Evolutionary conservation across 2,113 vertebrate species (phyloP).

Genomic region (Cardinalis cardinalis): DNA sequence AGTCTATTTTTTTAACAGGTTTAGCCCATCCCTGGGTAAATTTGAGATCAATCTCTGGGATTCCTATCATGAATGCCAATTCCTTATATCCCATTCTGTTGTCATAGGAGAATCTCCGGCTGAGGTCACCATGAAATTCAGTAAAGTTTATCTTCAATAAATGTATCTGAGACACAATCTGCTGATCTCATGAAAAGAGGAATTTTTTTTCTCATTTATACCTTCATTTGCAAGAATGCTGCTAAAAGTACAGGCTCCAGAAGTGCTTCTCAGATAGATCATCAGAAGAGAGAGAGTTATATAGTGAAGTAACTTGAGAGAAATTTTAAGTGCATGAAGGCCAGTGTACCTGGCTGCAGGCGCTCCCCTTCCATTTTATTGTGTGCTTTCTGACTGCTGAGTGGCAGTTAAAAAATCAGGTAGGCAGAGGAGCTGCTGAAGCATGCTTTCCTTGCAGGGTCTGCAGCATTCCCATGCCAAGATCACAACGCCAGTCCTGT

Average conservation of each 20-base stretch:
- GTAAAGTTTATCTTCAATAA: background rate
- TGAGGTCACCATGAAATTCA: background rate
- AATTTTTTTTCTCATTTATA: background rate
- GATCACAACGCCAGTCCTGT: fast-evolving
- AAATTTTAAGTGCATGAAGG: background rate
- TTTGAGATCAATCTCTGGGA: background rate
- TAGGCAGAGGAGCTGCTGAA: background rate
- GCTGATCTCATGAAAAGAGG: background rate
- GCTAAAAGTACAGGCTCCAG: background rate
- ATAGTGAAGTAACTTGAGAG: background rate
- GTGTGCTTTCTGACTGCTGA: background rate
- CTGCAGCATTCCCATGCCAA: fast-evolving
- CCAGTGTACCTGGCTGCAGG: background rate
- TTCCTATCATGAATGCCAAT: background rate
- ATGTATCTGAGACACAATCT: background rate
- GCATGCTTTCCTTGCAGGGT: background rate
- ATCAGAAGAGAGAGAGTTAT: background rate
- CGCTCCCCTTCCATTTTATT: background rate
- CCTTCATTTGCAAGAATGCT: background rate
- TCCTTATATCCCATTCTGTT: background rate
- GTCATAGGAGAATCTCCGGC: background rate
- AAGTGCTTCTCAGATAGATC: background rate
- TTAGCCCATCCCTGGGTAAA: background rate
- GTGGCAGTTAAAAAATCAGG: background rate
- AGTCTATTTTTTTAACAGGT: background rate